Evolutionary conservation across 2,797 vertebrate genomes (phyloP), one percentile per base, ranked within the genome.

Genomic region (Spea hammondii): DNA sequence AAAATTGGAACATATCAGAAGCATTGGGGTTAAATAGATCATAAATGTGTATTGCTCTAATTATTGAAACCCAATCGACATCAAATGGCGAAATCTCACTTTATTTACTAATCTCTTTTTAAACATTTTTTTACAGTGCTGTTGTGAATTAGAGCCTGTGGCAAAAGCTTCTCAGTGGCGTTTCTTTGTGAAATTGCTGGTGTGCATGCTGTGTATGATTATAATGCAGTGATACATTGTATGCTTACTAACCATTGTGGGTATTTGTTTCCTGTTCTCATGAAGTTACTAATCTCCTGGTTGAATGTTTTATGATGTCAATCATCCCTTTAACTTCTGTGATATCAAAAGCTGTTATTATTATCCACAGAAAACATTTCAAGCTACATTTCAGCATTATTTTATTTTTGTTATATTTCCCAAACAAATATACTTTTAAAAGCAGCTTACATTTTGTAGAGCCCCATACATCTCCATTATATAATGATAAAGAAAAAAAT

Each of bases 171-270:
- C 79, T 67, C 64, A 72, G 57, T 17, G 65, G 55, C 60, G 57
- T 66, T 80, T 80, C 48, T 70, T 13, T 74, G 74, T 74, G 51
- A 74, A 80, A 78, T 71, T 83, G 60, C 64, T 65, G 13, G 60
- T 70, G 54, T 77, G 79, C 78, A 77, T 80, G 75, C 79, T 80
- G 82, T 65, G 74, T 78, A 62, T 78, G 79, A 83, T 83, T 75
- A 74, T 77, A 48, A 70, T 65, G 55, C 45, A 32, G 14, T 69
- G 68, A 65, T 48, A 66, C 66, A 50, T 65, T 71, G 64, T 69
- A 73, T 77, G 64, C 70, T 54, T 74, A 73, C 70, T 77, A 77
- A 82, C 74, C 73, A 59, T 73, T n/a, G 60, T 65, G 65, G 65
- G 49, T 64, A 74, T 74, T 64, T 76, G 62, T 80, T 76, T 76